Conservation (phyloP, 2,888 invertebrate species). For the Gastrophysa polygoni region DNA sequence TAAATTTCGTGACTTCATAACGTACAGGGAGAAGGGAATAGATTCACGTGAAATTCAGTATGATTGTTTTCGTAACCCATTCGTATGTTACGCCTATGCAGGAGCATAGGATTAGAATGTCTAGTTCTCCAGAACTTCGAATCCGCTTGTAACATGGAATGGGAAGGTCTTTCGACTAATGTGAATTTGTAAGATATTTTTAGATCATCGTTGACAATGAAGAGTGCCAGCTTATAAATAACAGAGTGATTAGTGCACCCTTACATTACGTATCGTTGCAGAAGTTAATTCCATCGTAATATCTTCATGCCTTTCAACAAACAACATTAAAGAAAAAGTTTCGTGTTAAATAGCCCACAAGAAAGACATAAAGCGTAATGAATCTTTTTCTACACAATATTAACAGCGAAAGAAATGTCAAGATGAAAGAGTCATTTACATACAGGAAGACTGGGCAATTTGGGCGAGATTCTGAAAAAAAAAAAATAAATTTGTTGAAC, state of each 20-base stretch:
- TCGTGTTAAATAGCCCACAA: neutral
- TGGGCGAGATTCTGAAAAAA: neutral
- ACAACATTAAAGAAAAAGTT: constrained; percentile 17
- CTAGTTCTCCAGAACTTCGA: constrained; percentile 16
- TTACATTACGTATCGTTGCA: constrained; percentile 11
- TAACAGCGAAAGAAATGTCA: neutral
- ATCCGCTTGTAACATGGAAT: constrained; percentile 17
- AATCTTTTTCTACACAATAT: constrained; percentile 2
- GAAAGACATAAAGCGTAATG: neutral
- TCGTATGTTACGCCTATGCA: constrained; percentile 5
- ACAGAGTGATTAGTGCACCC: constrained; percentile 33
- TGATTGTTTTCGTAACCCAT: neutral
- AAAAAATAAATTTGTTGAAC: neutral
- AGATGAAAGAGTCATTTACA: neutral
- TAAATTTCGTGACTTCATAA: too few relatives aligned
- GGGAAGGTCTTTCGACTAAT: constrained; percentile 28
- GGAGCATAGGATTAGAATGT: constrained; percentile 20
- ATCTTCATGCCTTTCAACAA: constrained; percentile 19
- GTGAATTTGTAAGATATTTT: constrained; percentile 34
- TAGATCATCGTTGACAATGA: constrained; percentile 32
- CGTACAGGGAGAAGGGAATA: too few relatives aligned
- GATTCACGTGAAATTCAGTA: too few relatives aligned
- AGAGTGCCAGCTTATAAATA: constrained; percentile 33
- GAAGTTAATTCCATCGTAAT: constrained; percentile 21
- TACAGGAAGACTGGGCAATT: neutral